Evolutionary conservation across 2,888 invertebrate genomes (phyloP), one percentile per base, ranked within the genome.

Genomic region (Acrobasis consociella): DNA sequence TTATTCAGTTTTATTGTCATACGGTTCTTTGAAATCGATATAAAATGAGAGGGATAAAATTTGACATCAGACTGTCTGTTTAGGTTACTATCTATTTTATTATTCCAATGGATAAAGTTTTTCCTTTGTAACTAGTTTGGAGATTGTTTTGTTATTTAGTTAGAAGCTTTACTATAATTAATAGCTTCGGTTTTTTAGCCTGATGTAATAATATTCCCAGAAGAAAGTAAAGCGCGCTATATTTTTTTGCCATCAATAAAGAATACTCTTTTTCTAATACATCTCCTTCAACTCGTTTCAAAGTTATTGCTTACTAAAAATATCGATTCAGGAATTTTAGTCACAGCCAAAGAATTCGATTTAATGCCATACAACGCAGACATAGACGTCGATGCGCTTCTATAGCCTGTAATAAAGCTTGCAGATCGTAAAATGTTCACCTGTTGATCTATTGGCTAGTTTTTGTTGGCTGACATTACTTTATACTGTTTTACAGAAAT

Each of bases 241-340:
- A 22, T 22, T 31, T 31, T 31, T 31, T 31, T 8, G 8, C 31
- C 31, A 31, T 31, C 31, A 31, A 7, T 31, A 31, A 5, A 31
- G 31, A 31, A 31, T 31, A 31, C 31, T 31, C 22, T 22, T 22
- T 22, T 31, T 31, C 7, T 31, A 31, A 31, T 31, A 31, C 2
- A 31, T 31, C 31, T 52, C 17, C 11, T 11, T 8, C n/a, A 31
- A 13, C 37, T 10, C 37, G 7, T 37, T 53, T 38, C 37, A 38
- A 58, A 46, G 72, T 65, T 67, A 71, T 74, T 78, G 70, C 71
- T 42, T 69, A 74, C 78, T 80, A 82, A 82, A 83, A 81, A 83
- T 84, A 85, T 77, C 75, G 69, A 68, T 69, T 70, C 75, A 77
- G 76, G 78, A 82, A 83, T 83, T 78, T 84, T 79, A 72, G 80